Evolutionary conservation across 2,797 vertebrate species (phyloP), one percentile per base, ranked within the genome.

Genomic region (Lepilemur septentrionalis): DNA sequence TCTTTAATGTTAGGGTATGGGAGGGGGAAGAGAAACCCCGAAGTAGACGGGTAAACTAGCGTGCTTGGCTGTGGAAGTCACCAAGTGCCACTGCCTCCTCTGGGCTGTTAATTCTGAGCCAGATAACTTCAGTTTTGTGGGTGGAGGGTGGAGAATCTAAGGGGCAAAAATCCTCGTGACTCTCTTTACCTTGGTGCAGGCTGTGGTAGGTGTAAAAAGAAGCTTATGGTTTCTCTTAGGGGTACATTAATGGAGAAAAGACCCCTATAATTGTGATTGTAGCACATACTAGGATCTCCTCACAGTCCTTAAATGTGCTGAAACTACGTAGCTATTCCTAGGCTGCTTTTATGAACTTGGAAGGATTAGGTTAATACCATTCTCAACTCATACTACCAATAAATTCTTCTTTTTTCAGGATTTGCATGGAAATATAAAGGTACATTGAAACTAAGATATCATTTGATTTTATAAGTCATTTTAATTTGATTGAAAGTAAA

Each of bases 401-500:
- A 93, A 86, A 80, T 93, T 88, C 28, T 87, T 93, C n/a, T 43
- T 88, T 85, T 80, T 41, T 32, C 32, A 76, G 35, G 43, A 83
- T 52, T 80, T 67, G 46, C 35, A 72, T 43, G 75, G 38, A 80
- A 55, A 61, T 84, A 10, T 65, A 93, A 91, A 95, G 2, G 35
- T 85, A 93, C 30, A 23, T 79, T 81, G 72, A 96, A 95, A 83
- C 38, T 38, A 83, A 93, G 38, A 41, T 93, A 82, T 23, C 65
- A 85, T 57, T 92, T 76, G 32, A 90, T 93, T 93, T 96, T 72
- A 35, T 73, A 81, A 85, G 89, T 75, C 17, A 80, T 30, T 93
- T 93, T 79, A 83, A 84, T 69, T 89, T 89, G 57, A 28, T 65
- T 83, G 25, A 48, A 93, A 78, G 79, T 70, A 85, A 93, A 78